Conservation (phyloP, 2,888 invertebrate species). For the Cantharis rustica region DNA sequence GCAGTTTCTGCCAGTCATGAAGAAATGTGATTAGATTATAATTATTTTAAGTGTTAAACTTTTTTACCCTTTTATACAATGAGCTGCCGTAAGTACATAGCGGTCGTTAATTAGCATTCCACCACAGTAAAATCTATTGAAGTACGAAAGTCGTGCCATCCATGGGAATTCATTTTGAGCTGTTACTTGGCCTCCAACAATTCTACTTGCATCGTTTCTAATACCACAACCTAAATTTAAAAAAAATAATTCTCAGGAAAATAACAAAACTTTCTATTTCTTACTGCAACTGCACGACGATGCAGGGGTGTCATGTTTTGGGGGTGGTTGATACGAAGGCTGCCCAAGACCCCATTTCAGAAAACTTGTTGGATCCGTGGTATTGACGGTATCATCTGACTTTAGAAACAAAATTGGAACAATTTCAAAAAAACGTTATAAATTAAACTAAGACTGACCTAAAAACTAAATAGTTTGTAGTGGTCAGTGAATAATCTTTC, state of each 20-base stretch:
- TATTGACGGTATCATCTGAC: background rate
- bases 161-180: constrained; percentile 84
- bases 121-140: constrained; percentile 89
- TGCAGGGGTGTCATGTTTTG: constrained; percentile 60
- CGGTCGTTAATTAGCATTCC: constrained; percentile 86
- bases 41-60: background rate
- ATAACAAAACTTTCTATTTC: constrained; percentile 47
- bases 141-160: constrained; percentile 85
- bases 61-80: constrained; percentile 84
- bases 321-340: constrained; percentile 62
- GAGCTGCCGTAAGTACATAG: constrained; percentile 86
- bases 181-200: constrained; percentile 80
- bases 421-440: background rate
- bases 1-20: background rate
- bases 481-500: background rate
- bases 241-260: constrained; percentile 1
- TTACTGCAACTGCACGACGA: constrained; percentile 70
- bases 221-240: constrained; percentile 75
- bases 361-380: background rate
- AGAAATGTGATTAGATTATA: background rate
- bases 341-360: constrained; percentile 38
- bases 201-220: constrained; percentile 79
- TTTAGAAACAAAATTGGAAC: background rate
- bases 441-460: background rate
- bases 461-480: background rate